Conservation (phyloP, 2,797 vertebrate species). For the Cuculus canorus region DNA sequence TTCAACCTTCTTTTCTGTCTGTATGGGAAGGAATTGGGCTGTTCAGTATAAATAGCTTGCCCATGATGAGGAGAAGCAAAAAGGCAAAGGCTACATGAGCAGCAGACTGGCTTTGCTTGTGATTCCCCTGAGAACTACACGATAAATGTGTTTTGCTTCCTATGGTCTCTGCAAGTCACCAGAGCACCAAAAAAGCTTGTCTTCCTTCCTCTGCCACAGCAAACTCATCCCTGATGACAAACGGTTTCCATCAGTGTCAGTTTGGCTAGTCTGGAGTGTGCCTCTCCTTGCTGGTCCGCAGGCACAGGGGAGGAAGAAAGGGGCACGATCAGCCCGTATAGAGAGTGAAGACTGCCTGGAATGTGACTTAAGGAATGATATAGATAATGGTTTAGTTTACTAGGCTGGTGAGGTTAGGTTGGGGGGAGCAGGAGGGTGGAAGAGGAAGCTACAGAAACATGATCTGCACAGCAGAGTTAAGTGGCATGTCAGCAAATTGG, state of each 20-base stretch:
- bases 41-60: neutral
- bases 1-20: neutral
- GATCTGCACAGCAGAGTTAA: neutral
- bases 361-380: neutral
- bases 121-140: neutral
- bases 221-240: neutral
- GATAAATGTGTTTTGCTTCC: neutral
- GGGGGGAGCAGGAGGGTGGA: neutral
- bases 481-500: neutral
- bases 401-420: neutral
- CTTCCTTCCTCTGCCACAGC: neutral
- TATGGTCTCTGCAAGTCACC: neutral
- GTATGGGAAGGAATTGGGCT: neutral
- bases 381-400: neutral
- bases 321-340: neutral
- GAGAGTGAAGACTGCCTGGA: neutral
- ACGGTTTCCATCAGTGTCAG: neutral
- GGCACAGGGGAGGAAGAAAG: neutral
- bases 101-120: accelerated
- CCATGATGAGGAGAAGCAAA: neutral
- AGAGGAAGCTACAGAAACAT: neutral
- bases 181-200: neutral
- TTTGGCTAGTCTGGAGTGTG: neutral
- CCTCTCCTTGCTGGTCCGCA: accelerated
- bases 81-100: neutral